Evolutionary conservation across 2,113 vertebrate species (phyloP), one percentile per base, ranked within the genome.

Genomic region (Sturnus vulgaris): DNA sequence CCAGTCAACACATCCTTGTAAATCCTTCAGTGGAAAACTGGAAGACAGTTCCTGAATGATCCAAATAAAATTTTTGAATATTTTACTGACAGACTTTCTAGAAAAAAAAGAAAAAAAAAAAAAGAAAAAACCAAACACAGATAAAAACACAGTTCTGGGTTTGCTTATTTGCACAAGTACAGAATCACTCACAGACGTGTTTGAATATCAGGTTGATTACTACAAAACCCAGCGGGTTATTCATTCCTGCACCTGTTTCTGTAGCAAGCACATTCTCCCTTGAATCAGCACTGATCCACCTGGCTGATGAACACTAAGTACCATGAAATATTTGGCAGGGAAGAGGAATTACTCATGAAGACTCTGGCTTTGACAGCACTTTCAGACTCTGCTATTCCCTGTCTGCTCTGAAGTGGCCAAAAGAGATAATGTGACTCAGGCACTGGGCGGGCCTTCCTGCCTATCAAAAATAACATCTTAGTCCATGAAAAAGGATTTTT

Each of bases 241-340:
- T 82, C 4, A 76, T 69, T 92, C 86, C 81, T 93, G 81, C 91
- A 95, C 91, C 87, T 97, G 95, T 14, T 95, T 53, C 70, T 87
- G 47, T 1, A 79, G 65, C 37, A 61, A 73, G 69, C 70, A 86
- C 79, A 71, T 60, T 85, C 84, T 76, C 28, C 46, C 61, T 64
- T 50, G 84, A 77, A 85, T 92, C 88, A 92, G 89, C 75, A 59
- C 84, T 50, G 70, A 69, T 80, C 57, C 71, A 80, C 86, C 79
- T 92, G 82, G 86, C 71, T 81, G 78, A 73, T 50, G 70, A 92
- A 44, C 2, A 1, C 47, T 10, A 7, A 40, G 65, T 7, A 23
- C 60, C 39, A 1, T 7, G 60, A 75, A 86, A 81, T 40, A 39
- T 77, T 79, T 92, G 91, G 61, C 91, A 91, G 31, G 30, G 57